A percentile compares a stretch with the other conserved stretches of the same genome.
These are phyloP conservation scores for Tetranychus cinnabarinus DNA, from an alignment of 1,140 invertebrate genomes.

Conservation along the genomic window DNA sequence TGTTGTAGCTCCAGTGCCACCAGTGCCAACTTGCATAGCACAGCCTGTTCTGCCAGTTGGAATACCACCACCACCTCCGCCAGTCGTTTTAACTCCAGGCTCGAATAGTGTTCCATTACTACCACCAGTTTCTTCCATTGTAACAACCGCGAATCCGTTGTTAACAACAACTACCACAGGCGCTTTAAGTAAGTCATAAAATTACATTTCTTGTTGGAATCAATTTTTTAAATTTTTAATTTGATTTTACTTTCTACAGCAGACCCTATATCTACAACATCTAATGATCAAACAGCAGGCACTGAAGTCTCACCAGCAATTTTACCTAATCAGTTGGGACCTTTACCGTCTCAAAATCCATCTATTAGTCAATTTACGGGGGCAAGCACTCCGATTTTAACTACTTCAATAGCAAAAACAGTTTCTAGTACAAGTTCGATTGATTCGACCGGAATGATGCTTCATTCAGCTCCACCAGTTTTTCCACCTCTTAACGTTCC, in stretches of 20 bases:
- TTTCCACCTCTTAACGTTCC: neutral
- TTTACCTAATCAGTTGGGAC: neutral
- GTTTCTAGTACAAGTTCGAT: no score
- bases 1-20: neutral
- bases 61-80: neutral
- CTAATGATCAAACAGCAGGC: neutral
- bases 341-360: no score
- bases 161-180: neutral
- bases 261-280: neutral
- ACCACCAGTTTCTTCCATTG: neutral
- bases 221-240: no score
- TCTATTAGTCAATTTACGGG: no score
- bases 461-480: neutral
- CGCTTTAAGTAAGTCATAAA: no score
- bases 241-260: no score
- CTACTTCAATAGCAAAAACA: no score
- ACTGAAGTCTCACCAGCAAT: neutral
- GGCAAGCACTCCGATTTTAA: no score
- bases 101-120: neutral
- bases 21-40: neutral
- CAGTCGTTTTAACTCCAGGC: neutral
- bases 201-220: no score
- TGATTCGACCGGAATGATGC: no score
- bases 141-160: neutral
- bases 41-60: neutral